phyloP scores from a whole-genome alignment of 2,888 invertebrate genomes.

The Acleris laterana region DNA sequence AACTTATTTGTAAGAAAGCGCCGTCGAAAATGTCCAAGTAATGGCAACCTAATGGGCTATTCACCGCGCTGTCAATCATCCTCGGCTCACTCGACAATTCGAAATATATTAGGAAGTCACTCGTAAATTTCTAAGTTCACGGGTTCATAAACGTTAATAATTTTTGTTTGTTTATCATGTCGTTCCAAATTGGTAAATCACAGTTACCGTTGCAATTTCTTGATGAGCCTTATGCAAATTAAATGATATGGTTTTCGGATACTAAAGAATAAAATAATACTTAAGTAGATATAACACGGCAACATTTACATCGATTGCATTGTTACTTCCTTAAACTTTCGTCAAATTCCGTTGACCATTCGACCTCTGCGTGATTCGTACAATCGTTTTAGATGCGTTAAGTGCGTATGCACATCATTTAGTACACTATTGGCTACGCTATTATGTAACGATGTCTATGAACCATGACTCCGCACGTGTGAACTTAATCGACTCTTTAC shows the following conservation, averaged over 20 bases:
- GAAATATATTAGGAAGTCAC: constrained; percentile 30
- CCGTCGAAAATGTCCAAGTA: constrained; percentile 38
- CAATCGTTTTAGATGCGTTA: not conserved
- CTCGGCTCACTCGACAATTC: constrained; percentile 39
- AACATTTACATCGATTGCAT: not conserved
- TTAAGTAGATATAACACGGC: no score
- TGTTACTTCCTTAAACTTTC: constrained; percentile 2
- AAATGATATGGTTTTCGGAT: not conserved
- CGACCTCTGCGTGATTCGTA: constrained; percentile 13
- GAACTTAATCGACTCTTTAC: constrained; percentile 4
- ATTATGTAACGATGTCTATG: constrained; percentile 26
- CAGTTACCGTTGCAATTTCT: not conserved
- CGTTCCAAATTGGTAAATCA: not conserved
- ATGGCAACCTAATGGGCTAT: constrained; percentile 46
- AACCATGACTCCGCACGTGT: constrained; percentile 27
- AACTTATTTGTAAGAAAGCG: constrained; percentile 48
- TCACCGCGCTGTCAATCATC: constrained; percentile 49
- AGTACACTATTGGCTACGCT: constrained; percentile 1
- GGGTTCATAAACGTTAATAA: constrained; percentile 21
- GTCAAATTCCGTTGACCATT: not conserved
- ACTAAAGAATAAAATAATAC: no score
- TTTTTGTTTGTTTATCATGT: not conserved
- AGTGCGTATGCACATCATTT: constrained; percentile 23
- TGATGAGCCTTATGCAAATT: not conserved
- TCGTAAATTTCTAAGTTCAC: constrained; percentile 11